Evolutionary conservation across 2,113 vertebrate species (phyloP).

Genomic region (Grantiella picta): DNA sequence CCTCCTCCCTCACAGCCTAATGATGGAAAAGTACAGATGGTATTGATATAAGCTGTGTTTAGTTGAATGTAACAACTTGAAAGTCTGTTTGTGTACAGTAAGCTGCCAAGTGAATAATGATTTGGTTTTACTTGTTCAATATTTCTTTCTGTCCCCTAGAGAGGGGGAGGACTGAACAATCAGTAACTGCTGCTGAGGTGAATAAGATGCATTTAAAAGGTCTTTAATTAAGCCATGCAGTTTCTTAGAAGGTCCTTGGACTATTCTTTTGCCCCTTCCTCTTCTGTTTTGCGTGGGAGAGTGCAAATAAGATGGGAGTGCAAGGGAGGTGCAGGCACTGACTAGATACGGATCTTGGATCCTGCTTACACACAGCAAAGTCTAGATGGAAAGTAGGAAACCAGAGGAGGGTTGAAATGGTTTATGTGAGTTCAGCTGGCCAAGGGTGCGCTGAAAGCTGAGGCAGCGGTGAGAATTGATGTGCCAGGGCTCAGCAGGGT

Average conservation of each 20-base stretch:
- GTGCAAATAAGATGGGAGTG: background rate
- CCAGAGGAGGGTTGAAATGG: background rate
- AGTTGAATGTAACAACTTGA: background rate
- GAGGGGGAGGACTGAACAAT: background rate
- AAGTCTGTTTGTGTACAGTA: background rate
- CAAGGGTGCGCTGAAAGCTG: background rate
- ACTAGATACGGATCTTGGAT: background rate
- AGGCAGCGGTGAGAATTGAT: accelerated
- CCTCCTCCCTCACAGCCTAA: background rate
- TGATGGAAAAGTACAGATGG: background rate
- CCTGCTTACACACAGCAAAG: accelerated
- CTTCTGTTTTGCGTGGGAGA: background rate
- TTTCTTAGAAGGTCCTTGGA: background rate
- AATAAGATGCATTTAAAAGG: background rate
- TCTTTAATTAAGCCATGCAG: background rate
- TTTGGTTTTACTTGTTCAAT: background rate
- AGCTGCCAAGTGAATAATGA: background rate
- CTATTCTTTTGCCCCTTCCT: background rate
- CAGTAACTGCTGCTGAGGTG: background rate
- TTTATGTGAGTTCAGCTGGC: background rate
- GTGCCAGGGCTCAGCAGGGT: background rate
- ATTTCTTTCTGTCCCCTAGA: background rate
- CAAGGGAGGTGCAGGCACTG: background rate
- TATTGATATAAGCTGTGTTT: background rate
- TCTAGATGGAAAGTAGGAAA: background rate